Evolutionary conservation across 2,888 invertebrate species (phyloP).

Genomic region (Kryphioiulus occultus): DNA sequence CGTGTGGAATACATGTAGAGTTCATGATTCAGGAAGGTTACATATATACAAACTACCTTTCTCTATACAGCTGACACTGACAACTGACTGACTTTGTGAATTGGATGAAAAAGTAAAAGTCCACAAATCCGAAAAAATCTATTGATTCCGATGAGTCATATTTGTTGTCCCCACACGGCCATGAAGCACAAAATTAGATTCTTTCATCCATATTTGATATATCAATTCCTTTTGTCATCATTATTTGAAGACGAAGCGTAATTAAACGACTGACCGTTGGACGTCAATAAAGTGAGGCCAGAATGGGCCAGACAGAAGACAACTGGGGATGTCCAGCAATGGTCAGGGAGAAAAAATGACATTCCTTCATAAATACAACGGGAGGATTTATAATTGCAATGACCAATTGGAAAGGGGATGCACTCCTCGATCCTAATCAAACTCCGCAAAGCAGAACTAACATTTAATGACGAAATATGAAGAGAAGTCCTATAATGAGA

Average conservation of each 20-base stretch:
- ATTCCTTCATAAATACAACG: constrained; percentile 32
- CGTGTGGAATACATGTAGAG: too few relatives aligned
- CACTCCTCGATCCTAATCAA: constrained; percentile 20
- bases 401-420: constrained; percentile 35
- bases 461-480: constrained; percentile 38
- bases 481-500: constrained; percentile 32
- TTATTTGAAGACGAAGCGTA: constrained; percentile 35
- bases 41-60: not conserved
- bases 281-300: constrained; percentile 9
- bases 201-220: constrained; percentile 40
- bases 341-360: not conserved
- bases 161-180: constrained; percentile 36
- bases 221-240: constrained; percentile 39
- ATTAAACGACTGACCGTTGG: constrained; percentile 20
- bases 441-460: constrained; percentile 32
- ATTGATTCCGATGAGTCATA: constrained; percentile 2
- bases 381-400: constrained; percentile 17
- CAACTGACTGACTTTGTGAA: not conserved
- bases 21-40: too few relatives aligned
- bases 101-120: not conserved
- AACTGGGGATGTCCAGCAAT: not conserved
- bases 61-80: not conserved
- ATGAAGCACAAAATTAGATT: constrained; percentile 24
- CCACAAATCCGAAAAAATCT: not conserved
- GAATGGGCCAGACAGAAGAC: not conserved